A percentile compares a stretch with the other conserved stretches of the same genome.
These are phyloP conservation scores for Dermochelys coriacea DNA, from an alignment of 2,797 vertebrate genomes.

Conservation along the genomic window DNA sequence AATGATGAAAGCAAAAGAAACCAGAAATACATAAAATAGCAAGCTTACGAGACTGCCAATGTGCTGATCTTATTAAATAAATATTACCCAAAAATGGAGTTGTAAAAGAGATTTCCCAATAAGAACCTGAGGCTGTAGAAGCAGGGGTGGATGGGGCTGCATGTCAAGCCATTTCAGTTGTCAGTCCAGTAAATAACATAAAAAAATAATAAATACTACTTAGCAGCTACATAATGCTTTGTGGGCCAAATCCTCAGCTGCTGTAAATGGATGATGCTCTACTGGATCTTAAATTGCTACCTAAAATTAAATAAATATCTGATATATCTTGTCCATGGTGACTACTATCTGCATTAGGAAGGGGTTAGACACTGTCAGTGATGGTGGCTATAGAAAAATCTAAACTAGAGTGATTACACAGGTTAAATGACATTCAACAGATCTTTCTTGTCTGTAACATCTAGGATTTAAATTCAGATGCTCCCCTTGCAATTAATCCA, in stretches of 20 bases:
- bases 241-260: background rate
- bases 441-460: background rate
- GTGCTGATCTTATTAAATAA: constrained; percentile 52
- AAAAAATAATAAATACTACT: constrained; percentile 55
- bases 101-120: constrained; percentile 41
- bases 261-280: background rate
- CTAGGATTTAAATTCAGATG: background rate
- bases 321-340: background rate
- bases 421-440: background rate
- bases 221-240: background rate
- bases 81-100: constrained; percentile 49
- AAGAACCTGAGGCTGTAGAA: background rate
- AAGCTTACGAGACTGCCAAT: constrained; percentile 49
- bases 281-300: background rate
- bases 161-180: constrained; percentile 52
- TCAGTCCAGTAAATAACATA: constrained; percentile 55
- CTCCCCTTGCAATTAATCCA: background rate
- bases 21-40: constrained; percentile 52
- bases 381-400: background rate
- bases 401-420: background rate
- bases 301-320: background rate
- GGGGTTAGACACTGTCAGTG: rapidly evolving
- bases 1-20: constrained; percentile 70
- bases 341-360: background rate
- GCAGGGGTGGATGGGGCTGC: constrained; percentile 19